Conservation (phyloP, 2,888 invertebrate species). For the Hetaerina titia region DNA sequence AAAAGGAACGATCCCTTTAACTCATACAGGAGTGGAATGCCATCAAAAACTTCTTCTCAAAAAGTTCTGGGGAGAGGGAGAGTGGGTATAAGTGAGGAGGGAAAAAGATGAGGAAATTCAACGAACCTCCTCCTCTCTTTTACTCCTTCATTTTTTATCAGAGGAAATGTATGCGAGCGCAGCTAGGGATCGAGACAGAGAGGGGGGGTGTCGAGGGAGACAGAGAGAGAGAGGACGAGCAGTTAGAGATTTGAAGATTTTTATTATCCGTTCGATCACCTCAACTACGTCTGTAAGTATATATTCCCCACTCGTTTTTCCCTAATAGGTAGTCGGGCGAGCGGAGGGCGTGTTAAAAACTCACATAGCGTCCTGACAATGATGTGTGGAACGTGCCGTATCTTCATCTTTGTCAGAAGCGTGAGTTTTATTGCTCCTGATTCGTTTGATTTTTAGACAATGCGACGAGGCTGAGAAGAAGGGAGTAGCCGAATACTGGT, state of each 20-base stretch:
- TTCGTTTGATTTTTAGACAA: too few species aligned
- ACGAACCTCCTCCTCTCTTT: too few species aligned
- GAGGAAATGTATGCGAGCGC: too few species aligned
- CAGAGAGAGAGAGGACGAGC: too few species aligned
- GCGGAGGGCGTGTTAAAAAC: neutral
- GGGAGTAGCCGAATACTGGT: too few species aligned
- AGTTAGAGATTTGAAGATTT: neutral
- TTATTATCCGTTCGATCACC: conserved; percentile 10
- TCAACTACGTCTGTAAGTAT: neutral
- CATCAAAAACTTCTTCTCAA: conserved; percentile 49
- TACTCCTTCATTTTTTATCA: too few species aligned
- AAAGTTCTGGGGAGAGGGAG: conserved; percentile 36
- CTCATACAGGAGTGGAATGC: conserved; percentile 45
- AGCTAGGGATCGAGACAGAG: too few species aligned
- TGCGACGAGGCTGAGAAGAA: too few species aligned
- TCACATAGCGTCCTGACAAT: neutral
- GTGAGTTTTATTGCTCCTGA: too few species aligned
- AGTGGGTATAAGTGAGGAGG: neutral
- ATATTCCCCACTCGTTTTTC: neutral
- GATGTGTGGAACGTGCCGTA: neutral
- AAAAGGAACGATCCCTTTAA: conserved; percentile 5
- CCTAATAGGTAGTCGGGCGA: neutral
- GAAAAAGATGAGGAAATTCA: neutral
- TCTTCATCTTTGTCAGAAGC: neutral
- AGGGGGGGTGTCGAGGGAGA: too few species aligned